A percentile compares a stretch with the other conserved stretches of the same genome.
Conservation (phyloP, 2,888 invertebrate genomes). For the Dugesia japonica region DNA sequence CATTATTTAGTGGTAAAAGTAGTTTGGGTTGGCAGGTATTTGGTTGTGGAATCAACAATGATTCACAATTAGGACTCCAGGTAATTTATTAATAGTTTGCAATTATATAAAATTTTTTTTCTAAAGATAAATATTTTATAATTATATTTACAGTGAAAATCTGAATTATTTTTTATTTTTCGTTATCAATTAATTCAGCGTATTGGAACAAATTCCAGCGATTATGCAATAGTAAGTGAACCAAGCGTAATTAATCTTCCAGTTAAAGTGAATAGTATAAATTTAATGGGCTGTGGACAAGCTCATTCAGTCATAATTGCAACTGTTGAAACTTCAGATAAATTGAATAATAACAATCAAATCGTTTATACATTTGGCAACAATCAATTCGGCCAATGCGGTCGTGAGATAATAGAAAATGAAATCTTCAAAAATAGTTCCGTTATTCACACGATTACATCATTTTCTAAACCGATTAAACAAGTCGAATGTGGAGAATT, state of each 20-base stretch:
- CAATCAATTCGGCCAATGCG: slow-evolving; percentile 28
- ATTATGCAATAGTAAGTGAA: slow-evolving; percentile 51
- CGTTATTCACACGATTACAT: not conserved
- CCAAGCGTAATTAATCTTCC: slow-evolving; percentile 46
- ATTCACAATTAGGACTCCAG: slow-evolving; percentile 64
- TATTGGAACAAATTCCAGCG: too few species aligned
- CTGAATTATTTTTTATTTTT: too few species aligned
- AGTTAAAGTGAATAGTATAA: slow-evolving; percentile 35
- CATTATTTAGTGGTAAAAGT: slow-evolving; percentile 50
- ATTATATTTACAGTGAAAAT: too few species aligned
- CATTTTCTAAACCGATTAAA: not conserved
- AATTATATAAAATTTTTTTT: too few species aligned
- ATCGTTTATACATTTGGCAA: slow-evolving; percentile 16
- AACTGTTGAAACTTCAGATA: not conserved
- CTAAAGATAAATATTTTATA: too few species aligned
- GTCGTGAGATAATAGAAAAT: slow-evolving; percentile 23
- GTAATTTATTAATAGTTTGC: too few species aligned
- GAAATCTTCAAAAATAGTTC: slow-evolving; percentile 20
- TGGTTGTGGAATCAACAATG: slow-evolving; percentile 76
- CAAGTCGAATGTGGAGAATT: not conserved
- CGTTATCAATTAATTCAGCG: too few species aligned
- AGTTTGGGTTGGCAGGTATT: slow-evolving; percentile 53
- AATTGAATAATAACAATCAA: too few species aligned
- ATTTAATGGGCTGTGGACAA: not conserved
- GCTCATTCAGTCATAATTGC: not conserved